Evolutionary conservation across 37 sponge, comb jelly and placozoan species (phyloP).

Genomic region (Diacarnus erythraeanus): DNA sequence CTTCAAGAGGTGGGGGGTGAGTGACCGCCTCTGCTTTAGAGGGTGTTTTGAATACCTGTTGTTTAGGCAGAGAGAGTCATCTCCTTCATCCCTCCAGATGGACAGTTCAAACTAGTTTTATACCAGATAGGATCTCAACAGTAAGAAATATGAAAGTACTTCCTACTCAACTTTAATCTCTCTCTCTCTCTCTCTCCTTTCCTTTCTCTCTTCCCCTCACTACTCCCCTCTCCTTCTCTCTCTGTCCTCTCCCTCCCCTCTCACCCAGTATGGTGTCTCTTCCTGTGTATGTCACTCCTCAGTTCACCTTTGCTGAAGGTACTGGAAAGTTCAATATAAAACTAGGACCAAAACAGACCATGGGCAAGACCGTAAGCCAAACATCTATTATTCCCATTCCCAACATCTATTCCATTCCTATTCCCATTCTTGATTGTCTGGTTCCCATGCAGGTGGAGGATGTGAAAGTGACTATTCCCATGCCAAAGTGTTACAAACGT

Average conservation of each 20-base stretch:
- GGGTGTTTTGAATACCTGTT: too few relatives aligned
- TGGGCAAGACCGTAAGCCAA: slow-evolving; percentile 81
- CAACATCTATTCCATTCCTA: slow-evolving; percentile 17
- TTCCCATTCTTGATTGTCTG: slow-evolving; percentile 6
- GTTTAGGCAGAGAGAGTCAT: slow-evolving; percentile 87
- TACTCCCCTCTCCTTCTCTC: not conserved
- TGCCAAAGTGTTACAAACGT: slow-evolving; percentile 88
- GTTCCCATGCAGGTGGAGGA: slow-evolving; percentile 77
- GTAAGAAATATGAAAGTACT: too few relatives aligned
- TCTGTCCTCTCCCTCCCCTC: not conserved
- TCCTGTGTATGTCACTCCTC: slow-evolving; percentile 82
- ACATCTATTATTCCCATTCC: too few relatives aligned
- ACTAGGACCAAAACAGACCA: slow-evolving; percentile 91
- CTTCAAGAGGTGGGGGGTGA: slow-evolving; percentile 95
- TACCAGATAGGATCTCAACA: slow-evolving; percentile 76
- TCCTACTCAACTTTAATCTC: not conserved
- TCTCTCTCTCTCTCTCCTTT: too few relatives aligned
- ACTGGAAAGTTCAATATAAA: slow-evolving; percentile 81
- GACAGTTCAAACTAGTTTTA: slow-evolving; percentile 77
- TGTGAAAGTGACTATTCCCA: slow-evolving; percentile 78
- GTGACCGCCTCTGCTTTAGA: too few relatives aligned
- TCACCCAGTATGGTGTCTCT: slow-evolving; percentile 69
- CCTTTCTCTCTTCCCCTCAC: too few relatives aligned
- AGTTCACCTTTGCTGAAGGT: slow-evolving; percentile 68
- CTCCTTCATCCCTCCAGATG: slow-evolving; percentile 99